phyloP scores from a whole-genome alignment of 2,888 invertebrate species.

The Trypoxylon attenuatum region DNA sequence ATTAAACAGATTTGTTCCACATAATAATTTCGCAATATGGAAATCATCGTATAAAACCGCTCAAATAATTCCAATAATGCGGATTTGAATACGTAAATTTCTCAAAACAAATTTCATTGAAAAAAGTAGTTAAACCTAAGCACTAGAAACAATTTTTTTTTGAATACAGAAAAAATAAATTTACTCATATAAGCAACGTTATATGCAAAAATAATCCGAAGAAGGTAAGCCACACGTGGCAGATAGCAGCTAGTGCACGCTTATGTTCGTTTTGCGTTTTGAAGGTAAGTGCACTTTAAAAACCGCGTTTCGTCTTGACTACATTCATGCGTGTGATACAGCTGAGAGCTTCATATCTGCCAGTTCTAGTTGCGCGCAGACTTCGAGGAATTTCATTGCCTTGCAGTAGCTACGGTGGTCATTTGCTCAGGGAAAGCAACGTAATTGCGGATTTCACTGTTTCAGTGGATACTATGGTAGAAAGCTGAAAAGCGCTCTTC shows the following conservation, averaged over 20 bases:
- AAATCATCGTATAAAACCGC: no score
- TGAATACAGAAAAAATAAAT: no score
- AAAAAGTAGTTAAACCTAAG: no score
- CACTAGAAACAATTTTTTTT: no score
- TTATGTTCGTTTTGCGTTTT: slow-evolving; percentile 7
- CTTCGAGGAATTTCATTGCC: background rate
- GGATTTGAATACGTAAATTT: no score
- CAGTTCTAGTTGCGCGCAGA: background rate
- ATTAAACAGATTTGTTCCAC: no score
- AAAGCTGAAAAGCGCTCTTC: no score
- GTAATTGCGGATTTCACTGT: background rate
- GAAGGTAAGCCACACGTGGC: background rate
- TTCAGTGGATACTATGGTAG: background rate
- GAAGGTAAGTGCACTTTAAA: slow-evolving; percentile 5
- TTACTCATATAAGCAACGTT: background rate
- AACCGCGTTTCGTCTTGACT: slow-evolving; percentile 15
- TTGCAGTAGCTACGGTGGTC: background rate
- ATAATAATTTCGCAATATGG: no score
- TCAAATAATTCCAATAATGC: no score
- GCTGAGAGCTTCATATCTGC: slow-evolving; percentile 2
- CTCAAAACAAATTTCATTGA: no score
- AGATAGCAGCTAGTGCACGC: slow-evolving; percentile 12
- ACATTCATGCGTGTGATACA: slow-evolving; percentile 12
- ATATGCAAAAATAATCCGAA: slow-evolving; percentile 3
- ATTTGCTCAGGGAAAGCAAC: background rate